Base-by-base conservation (phyloP, 1,140 invertebrate genomes). In the Orius laevigatus region DNA sequence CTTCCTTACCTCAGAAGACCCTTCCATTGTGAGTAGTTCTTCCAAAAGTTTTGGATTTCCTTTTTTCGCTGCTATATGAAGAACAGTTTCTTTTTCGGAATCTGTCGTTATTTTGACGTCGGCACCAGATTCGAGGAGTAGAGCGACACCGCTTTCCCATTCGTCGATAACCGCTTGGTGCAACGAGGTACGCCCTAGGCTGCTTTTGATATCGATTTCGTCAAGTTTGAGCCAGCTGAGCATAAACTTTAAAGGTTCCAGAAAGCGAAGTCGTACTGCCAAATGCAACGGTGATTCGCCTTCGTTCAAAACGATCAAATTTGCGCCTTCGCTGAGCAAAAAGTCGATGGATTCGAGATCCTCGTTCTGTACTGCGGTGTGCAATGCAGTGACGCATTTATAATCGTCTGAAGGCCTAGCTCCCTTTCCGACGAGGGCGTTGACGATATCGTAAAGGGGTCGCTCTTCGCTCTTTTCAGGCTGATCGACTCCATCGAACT, bases 91-190 rank as follows among this genome's bases (percentile, higher is more conserved):
- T 6, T 19, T 62, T 9, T 70, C 71, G 14, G 75, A 70, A 36
- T 75, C 71, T 54, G 76, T 76, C 47, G 66, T 67, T 11, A 69
- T 63, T 53, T 76, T 76, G 1, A 81, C 67, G 60, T 79, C 71
- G 42, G 78, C 79, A 15, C 76, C 78, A 54, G 74, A 69, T 57
- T 79, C 73, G 4, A 86, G 59, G 5, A 84, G 67, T 11, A 80
- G 58, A 11, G 68, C 64, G 0, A 81, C 75, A 15, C 70, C 69
- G 1, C 62, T 55, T 18, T 61, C 61, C 69, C 69, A 71, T 2
- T 62, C 72, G 53, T 74, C 74, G 55, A 72, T 72, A 5, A 78
- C 75, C 1, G 86, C 84, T 59, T 86, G 86, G 63, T 88, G 82
- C 5, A 90, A 63, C 1, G 83, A 72, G 11, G 80, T 81, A 51